Percentiles rank a stretch among this genome's conserved stretches.
Evolutionary conservation across 2,888 invertebrate species (phyloP).

Genomic region (Polyploca ridens): DNA sequence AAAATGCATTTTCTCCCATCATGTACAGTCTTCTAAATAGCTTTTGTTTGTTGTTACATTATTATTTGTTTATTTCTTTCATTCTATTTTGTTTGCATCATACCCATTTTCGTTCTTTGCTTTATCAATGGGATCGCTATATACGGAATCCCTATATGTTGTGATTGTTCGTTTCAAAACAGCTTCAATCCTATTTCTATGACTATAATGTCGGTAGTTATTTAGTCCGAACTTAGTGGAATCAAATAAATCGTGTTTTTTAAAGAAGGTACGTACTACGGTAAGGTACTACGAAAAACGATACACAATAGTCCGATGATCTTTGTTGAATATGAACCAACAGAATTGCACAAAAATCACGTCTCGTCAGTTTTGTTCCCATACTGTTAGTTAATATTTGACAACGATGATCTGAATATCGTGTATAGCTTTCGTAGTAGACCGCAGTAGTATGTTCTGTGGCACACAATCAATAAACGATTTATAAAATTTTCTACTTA

Average conservation of each 20-base stretch:
- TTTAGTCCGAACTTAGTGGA: neutral
- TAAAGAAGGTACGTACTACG: neutral
- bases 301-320: too few species aligned
- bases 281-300: too few species aligned
- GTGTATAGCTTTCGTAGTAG: too few species aligned
- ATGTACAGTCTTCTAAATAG: constrained; percentile 42
- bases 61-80: constrained; percentile 23
- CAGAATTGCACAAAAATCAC: too few species aligned
- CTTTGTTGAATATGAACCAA: too few species aligned
- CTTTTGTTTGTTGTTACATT: constrained; percentile 21
- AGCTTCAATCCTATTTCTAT: neutral
- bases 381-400: too few species aligned
- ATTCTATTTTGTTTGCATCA: constrained; percentile 28
- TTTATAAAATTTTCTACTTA: neutral
- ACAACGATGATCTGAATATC: too few species aligned
- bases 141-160: constrained; percentile 5
- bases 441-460: too few species aligned
- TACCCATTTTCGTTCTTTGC: constrained; percentile 30
- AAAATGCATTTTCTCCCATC: neutral
- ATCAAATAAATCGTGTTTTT: neutral
- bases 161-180: neutral
- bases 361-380: too few species aligned
- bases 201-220: neutral
- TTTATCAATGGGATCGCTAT: constrained; percentile 31
- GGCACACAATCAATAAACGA: too few species aligned